These are phyloP conservation scores for Drosophila nr. perissopoda DNA, from an alignment of 2,888 invertebrate species.

Conservation along the genomic window DNA sequence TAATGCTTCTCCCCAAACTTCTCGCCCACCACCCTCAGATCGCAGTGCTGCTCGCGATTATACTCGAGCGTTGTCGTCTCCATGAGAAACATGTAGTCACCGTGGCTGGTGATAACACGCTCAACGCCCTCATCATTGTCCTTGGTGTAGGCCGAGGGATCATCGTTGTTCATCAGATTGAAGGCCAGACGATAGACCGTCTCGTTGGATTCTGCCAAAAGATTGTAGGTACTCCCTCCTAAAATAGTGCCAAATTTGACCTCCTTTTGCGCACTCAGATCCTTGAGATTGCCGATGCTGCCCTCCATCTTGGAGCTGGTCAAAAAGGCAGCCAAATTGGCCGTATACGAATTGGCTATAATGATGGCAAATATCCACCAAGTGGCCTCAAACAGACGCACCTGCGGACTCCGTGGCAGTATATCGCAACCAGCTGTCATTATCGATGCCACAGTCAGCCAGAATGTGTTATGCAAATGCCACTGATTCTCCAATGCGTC, in stretches of 20 bases:
- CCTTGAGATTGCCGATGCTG: constrained; percentile 95
- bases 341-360: constrained; percentile 95
- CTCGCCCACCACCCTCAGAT: constrained; percentile 91
- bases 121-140: constrained; percentile 93
- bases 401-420: constrained; percentile 93
- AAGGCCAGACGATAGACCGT: constrained; percentile 95
- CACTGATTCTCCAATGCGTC: constrained; percentile 96
- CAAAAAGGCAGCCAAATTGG: constrained; percentile 96
- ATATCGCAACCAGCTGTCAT: constrained; percentile 98
- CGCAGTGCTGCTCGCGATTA: constrained; percentile 92
- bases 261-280: constrained; percentile 94
- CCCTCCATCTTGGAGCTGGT: constrained; percentile 95
- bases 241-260: constrained; percentile 96
- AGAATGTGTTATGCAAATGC: constrained; percentile 94
- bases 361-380: constrained; percentile 94
- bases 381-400: constrained; percentile 91
- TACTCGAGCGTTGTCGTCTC: constrained; percentile 98
- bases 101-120: constrained; percentile 90
- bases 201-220: constrained; percentile 94
- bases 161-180: constrained; percentile 93
- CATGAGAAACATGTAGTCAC: constrained; percentile 96
- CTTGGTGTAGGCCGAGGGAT: constrained; percentile 92
- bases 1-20: constrained; percentile 96
- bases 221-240: constrained; percentile 95
- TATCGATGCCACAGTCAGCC: constrained; percentile 97